Conservation (phyloP, 1,140 invertebrate species). For the Rhyzopertha dominica region DNA sequence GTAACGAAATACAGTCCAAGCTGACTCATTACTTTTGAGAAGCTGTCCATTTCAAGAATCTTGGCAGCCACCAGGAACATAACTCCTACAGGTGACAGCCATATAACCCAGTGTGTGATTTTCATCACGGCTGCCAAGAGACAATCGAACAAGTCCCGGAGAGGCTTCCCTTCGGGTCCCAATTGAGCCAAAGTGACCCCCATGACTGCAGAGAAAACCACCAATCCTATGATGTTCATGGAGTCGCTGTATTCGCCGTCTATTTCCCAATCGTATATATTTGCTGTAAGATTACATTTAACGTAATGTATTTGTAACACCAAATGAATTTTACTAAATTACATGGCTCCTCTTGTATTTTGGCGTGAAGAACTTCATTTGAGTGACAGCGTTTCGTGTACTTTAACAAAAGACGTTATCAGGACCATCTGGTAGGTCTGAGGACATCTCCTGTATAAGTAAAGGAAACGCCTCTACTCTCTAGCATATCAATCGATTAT, state of each 20-base stretch:
- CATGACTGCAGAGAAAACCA: conserved; percentile 61
- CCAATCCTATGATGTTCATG: conserved; percentile 66
- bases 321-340: no score
- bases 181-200: conserved; percentile 64
- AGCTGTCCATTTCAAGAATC: conserved; percentile 73
- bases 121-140: conserved; percentile 66
- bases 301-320: no score
- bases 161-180: conserved; percentile 55
- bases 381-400: no score
- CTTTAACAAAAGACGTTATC: no score
- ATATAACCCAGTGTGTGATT: conserved; percentile 69
- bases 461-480: no score
- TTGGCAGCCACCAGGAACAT: conserved; percentile 75
- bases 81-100: conserved; percentile 78
- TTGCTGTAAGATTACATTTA: no score
- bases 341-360: no score
- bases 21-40: conserved; percentile 63
- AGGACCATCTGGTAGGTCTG: no score
- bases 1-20: conserved; percentile 81
- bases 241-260: conserved; percentile 49
- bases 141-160: conserved; percentile 59
- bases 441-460: no score
- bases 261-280: conserved; percentile 52
- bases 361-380: no score
- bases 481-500: no score